Base-by-base conservation (phyloP, 2,113 vertebrate genomes). In the Cephalopholis sonnerati region DNA sequence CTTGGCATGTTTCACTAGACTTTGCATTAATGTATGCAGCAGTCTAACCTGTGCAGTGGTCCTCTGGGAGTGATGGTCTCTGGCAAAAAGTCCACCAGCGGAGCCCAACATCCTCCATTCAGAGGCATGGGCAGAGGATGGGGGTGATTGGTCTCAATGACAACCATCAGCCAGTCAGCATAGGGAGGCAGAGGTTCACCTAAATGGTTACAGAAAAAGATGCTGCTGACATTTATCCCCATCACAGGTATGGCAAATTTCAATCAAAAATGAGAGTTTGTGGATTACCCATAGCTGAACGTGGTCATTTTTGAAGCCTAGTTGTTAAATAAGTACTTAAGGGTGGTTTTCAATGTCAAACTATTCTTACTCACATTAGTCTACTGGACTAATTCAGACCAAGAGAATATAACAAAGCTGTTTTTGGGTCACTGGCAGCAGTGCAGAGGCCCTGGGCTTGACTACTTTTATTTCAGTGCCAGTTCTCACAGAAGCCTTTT, bases 31-130 rank as follows among this genome's bases (percentile, higher is more conserved):
- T 59, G 44, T 12, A 44, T 15, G 15, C 9, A 46, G 6, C 6
- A 46, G 57, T 57, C 86, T 94, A 57, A 99, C 98, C 98, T 97
- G 71, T 99, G 98, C 75, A 99, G 96, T 0, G 98, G 98, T 70
- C 97, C 97, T 22, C 97, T 94, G 1, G 97, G 97, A 41, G 97
- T 97, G 92, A 98, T 95, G 82, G 97, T 99, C 90, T 99, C 98
- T 20, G 98, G 98, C 70, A 99, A 95, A 69, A 97, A 99, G 94
- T 99, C 98, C 76, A 99, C 97, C 72, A 99, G 94, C 0, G 98
- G 98, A 32, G 98, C 98, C 98, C 98, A 99, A 32, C 98, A 99
- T 3, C 98, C 98, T 83, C 98, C 97, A 16, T 96, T 98, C 67
- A 96, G 95, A 17, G 98, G 98, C 98, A 99, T 99, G 2, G 98